These are phyloP conservation scores for Scortum barcoo DNA, from an alignment of 2,113 vertebrate genomes.

Conservation along the genomic window DNA sequence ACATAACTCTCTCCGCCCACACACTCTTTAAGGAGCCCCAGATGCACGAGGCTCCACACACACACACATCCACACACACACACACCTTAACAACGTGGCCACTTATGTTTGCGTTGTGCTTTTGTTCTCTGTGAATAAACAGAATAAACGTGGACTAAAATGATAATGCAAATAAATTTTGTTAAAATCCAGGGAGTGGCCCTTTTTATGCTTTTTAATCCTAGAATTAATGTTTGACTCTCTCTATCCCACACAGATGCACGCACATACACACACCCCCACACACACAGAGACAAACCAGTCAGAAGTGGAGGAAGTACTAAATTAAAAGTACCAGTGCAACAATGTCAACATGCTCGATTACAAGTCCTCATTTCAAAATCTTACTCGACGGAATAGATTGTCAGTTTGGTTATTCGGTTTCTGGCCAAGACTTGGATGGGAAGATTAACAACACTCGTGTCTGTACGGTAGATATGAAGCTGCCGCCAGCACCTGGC, in stretches of 20 bases:
- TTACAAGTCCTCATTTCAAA: neutral
- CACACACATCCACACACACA: conserved; percentile 4
- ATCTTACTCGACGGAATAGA: neutral
- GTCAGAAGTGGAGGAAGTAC: neutral
- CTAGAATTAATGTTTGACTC: neutral
- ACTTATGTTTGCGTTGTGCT: neutral
- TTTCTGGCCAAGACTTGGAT: neutral
- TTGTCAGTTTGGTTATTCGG: neutral
- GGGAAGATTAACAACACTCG: neutral
- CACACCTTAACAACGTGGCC: conserved; percentile 31
- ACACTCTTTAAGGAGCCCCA: conserved; percentile 65
- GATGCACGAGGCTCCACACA: conserved; percentile 43
- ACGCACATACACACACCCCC: neutral
- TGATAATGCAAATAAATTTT: neutral
- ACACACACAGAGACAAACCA: neutral
- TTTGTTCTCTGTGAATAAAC: neutral
- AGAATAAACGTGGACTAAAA: conserved; percentile 22
- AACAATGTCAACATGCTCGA: neutral
- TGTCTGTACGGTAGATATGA: neutral
- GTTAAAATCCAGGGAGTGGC: neutral
- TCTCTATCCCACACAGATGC: neutral
- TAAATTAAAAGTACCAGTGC: neutral
- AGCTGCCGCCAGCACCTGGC: neutral
- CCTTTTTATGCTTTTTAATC: neutral
- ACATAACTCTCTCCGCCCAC: conserved; percentile 72